Evolutionary conservation across 2,888 invertebrate species (phyloP).

Genomic region (Platerodrilus igneus): DNA sequence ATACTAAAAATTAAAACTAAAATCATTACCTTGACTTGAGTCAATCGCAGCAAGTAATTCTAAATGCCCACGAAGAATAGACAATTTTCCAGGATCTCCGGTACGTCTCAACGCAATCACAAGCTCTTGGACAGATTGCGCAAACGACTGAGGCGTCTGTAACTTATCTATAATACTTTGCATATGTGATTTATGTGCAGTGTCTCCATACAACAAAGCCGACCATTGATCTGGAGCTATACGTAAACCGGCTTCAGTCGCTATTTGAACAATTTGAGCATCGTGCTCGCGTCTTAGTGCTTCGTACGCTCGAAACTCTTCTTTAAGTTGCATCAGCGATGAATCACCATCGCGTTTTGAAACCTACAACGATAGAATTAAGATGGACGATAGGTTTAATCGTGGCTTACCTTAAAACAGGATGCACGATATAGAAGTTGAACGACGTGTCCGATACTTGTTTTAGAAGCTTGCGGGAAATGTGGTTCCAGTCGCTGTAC

Average conservation of each 20-base stretch:
- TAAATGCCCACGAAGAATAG: conserved; percentile 70
- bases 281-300: conserved; percentile 92
- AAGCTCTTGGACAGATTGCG: conserved; percentile 85
- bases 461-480: conserved; percentile 95
- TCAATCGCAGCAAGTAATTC: conserved; percentile 85
- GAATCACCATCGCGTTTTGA: conserved; percentile 96
- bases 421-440: conserved; percentile 96
- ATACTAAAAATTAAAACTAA: conserved; percentile 12
- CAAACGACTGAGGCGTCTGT: conserved; percentile 90
- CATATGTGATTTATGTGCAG: conserved; percentile 95
- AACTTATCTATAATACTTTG: conserved; percentile 88
- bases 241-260: conserved; percentile 91
- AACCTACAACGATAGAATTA: conserved; percentile 54
- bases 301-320: conserved; percentile 94
- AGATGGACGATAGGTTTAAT: conserved; percentile 3
- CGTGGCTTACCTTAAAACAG: conserved; percentile 81
- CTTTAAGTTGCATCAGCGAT: conserved; percentile 95
- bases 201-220: conserved; percentile 91
- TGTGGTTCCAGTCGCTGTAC: conserved; percentile 94
- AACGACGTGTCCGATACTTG: conserved; percentile 98
- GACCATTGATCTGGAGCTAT: conserved; percentile 99
- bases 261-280: conserved; percentile 97
- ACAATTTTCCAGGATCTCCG: conserved; percentile 78
- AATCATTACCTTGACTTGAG: conserved; percentile 76
- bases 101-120: conserved; percentile 87